A percentile compares a stretch with the other conserved stretches of the same genome.
Conservation (phyloP, 2,888 invertebrate genomes). For the Brachylomia viminalis region DNA sequence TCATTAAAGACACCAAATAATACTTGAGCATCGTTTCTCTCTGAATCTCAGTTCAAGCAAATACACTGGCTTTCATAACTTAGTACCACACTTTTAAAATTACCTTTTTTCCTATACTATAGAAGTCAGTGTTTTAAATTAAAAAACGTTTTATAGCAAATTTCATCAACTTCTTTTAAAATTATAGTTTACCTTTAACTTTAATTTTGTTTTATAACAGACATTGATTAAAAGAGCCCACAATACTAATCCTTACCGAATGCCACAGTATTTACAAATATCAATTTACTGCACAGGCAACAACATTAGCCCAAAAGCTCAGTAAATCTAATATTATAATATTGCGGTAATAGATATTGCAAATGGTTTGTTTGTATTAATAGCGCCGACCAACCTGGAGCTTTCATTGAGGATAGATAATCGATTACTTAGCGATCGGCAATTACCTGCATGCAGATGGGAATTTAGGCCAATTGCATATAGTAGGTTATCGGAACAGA, state of each 20-base stretch:
- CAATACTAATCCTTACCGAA: neutral
- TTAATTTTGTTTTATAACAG: neutral
- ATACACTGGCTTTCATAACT: too few relatives aligned
- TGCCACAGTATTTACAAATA: slow-evolving; percentile 16
- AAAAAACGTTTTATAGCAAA: too few relatives aligned
- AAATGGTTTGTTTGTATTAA: slow-evolving; percentile 35
- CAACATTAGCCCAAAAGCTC: slow-evolving; percentile 9
- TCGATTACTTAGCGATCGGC: slow-evolving; percentile 36
- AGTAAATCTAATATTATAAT: slow-evolving; percentile 39
- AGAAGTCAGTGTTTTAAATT: too few relatives aligned
- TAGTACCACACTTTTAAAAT: too few relatives aligned
- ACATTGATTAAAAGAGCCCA: neutral
- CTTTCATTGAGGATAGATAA: slow-evolving; percentile 29
- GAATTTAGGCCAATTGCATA: slow-evolving; percentile 11
- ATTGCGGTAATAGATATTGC: slow-evolving; percentile 16
- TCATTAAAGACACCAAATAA: neutral
- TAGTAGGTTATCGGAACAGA: neutral
- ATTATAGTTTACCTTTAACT: too few relatives aligned
- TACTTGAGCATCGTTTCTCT: neutral
- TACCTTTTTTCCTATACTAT: too few relatives aligned
- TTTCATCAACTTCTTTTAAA: too few relatives aligned
- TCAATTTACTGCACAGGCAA: neutral
- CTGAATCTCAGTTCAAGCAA: neutral
- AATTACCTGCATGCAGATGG: slow-evolving; percentile 33
- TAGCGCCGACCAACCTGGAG: slow-evolving; percentile 5